Conservation (phyloP, 2,113 vertebrate species). For the Dipodomys spectabilis region DNA sequence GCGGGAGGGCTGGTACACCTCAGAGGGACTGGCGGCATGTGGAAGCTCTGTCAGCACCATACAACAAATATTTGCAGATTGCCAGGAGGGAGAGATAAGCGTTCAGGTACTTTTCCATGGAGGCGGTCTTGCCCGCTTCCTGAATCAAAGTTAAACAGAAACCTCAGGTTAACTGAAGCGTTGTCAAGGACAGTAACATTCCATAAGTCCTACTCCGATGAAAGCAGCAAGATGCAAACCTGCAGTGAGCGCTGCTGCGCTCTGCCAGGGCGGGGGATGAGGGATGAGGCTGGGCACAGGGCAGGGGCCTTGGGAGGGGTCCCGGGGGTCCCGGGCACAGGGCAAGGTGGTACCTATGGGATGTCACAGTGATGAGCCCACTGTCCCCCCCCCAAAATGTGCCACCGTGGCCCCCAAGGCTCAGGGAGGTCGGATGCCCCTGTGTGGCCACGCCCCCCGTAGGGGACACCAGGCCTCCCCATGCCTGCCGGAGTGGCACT, state of each 20-base stretch:
- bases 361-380: no score
- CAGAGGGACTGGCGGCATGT: rapidly evolving
- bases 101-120: not conserved
- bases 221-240: rapidly evolving
- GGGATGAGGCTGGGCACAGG: no score
- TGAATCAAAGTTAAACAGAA: not conserved
- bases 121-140: not conserved
- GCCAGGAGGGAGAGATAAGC: not conserved
- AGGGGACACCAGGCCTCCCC: no score
- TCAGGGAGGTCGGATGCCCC: not conserved
- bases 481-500: no score
- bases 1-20: no score
- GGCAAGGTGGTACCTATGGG: not conserved
- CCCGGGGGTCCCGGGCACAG: not conserved
- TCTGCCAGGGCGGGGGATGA: not conserved
- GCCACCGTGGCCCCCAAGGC: not conserved
- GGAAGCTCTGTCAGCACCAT: not conserved
- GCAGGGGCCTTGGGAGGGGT: no score
- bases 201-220: no score
- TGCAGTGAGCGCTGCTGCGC: rapidly evolving
- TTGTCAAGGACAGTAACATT: not conserved
- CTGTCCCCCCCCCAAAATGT: rapidly evolving
- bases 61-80: not conserved
- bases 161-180: not conserved
- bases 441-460: not conserved